Evolutionary conservation across 2,797 vertebrate species (phyloP), one percentile per base, ranked within the genome.

Genomic region (Discoglossus pictus): DNA sequence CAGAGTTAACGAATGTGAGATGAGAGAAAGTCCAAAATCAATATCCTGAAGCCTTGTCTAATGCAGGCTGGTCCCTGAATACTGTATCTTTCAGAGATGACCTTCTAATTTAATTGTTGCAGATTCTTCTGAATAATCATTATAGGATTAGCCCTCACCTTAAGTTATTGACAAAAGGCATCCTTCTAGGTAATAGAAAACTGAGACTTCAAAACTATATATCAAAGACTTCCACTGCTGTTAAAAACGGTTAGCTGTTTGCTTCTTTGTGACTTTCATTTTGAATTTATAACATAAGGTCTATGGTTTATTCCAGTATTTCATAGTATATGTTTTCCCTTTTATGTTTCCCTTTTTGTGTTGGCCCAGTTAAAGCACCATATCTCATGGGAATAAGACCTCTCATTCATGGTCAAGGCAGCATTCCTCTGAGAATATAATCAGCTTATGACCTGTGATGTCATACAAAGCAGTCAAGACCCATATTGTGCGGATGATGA

Each of bases 21-120:
- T 50, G 25, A 61, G 9, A 9, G 42, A 17, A 69, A 78, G 75
- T 40, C 46, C 47, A 43, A 64, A 76, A 82, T 82, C 80, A 43
- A 80, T 74, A 81, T 17, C 60, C 44, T 51, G 44, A 65, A 71
- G 75, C 27, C 58, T 61, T 25, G 16, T 50, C 65, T 68, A 46
- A 68, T 35, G n/a, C 35, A 35, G 16, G 51, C 58, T 34, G 51
- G 59, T 43, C 34, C 47, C 20, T n/a, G n/a, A n/a, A n/a, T n/a
- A n/a, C n/a, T 27, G 23, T 61, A 55, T 55, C 7, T 43, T 38
- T 48, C 39, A 25, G 59, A 61, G 54, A 34, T 55, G 20, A 35
- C 25, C 62, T 53, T 48, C 56, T 52, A 53, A 27, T 40, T 50
- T 55, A 31, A 48, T 62, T 31, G 46, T 69, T 61, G 20, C 59